phyloP scores from a whole-genome alignment of 2,888 invertebrate species.

The Drosophila kuntzei region DNA sequence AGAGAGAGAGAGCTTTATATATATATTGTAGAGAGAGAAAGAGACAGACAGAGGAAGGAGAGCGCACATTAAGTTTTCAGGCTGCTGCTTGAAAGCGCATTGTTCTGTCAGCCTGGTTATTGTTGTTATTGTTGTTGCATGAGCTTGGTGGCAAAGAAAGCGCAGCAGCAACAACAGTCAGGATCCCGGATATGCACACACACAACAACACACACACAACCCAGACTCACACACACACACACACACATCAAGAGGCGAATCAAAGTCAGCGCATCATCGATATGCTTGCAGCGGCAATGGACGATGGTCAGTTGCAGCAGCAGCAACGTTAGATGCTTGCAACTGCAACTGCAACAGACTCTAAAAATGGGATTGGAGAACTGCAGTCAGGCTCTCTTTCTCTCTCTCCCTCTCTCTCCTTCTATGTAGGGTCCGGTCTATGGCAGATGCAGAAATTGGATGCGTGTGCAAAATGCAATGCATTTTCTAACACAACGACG shows the following conservation, averaged over 20 bases:
- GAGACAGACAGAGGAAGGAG: constrained; percentile 9
- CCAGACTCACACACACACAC: constrained; percentile 9
- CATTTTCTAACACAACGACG: constrained; percentile 77
- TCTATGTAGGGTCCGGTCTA: constrained; percentile 2
- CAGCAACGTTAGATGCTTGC: constrained; percentile 36
- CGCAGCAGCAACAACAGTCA: constrained; percentile 48
- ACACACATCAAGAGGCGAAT: constrained; percentile 71
- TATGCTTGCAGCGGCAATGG: constrained; percentile 59
- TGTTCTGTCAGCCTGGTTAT: constrained; percentile 52
- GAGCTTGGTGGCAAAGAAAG: constrained; percentile 68
- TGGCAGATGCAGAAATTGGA: constrained; percentile 72
- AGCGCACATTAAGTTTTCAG: constrained; percentile 76
- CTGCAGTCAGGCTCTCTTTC: constrained; percentile 10
- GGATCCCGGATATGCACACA: constrained; percentile 35
- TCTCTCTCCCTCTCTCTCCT: not conserved
- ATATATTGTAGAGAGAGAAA: not conserved
- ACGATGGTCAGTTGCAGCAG: constrained; percentile 49
- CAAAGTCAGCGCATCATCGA: constrained; percentile 81
- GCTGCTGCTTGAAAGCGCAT: constrained; percentile 63
- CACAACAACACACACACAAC: constrained; percentile 20
- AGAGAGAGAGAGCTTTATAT: not conserved
- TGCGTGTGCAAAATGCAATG: constrained; percentile 79
- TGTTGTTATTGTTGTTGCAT: constrained; percentile 34
- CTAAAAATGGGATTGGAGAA: constrained; percentile 1
- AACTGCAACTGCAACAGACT: constrained; percentile 23